Base-by-base conservation (phyloP, 1,140 invertebrate genomes). In the Wiebesia pumilae region DNA sequence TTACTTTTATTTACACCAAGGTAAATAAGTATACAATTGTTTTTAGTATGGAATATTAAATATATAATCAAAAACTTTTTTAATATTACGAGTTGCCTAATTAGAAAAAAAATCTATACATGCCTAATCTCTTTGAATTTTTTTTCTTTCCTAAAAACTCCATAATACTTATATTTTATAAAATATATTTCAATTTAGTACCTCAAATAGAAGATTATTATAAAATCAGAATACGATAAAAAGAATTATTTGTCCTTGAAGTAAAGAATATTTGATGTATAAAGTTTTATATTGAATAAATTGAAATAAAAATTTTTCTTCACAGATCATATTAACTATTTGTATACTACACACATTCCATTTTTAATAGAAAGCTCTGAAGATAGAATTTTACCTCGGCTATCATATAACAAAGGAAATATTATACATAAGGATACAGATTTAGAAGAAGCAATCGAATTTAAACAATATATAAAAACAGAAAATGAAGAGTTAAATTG, bases 341-440 rank as follows among this genome's bases (percentile, higher is more conserved):
- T 92, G 12, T 88, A 91, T 58, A 58, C 83, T 47, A n/a, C 54
- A 10, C 89, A 90, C 73, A 91, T 91, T 16, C 33, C 54, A 27
- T 12, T 83, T 35, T 87, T 92, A 86, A 81, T 35, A 82, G 65
- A 85, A 4, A 35, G 75, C 0, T 0, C 0, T 9, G 78, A 38
- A 0, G 91, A 92, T 62, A 88, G 84, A 73, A 90, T 84, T 73
- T 87, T 92, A 62, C 91, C 91, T 58, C 87, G 89, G 69, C 62
- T 92, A 27, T n/a, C 16, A 24, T 92, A 89, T 84, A 30, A 77
- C 21, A 19, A 90, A n/a, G 79, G 81, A 16, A 88, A 88, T 14
- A 69, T 91, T 51, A 12, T 67, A 75, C 47, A 90, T 75, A 12
- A 89, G 24, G 83, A 88, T 73, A 21, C 27, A 54, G 54, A 88